Evolutionary conservation across 2,797 vertebrate species (phyloP).

Genomic region (Artibeus lituratus): DNA sequence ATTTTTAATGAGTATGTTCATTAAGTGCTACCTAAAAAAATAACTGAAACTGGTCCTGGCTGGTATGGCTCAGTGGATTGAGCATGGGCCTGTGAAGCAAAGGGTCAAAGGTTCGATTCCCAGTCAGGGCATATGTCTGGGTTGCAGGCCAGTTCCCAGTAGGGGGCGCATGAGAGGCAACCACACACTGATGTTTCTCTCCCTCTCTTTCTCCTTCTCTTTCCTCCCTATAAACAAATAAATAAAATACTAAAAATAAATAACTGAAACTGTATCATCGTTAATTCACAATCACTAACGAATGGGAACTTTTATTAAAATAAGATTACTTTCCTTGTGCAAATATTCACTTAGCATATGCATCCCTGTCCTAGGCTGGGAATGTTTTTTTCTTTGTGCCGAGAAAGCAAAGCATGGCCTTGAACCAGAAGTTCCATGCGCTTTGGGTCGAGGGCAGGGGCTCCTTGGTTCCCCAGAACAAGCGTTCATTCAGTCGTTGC

Average conservation of each 20-base stretch:
- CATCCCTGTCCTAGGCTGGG: neutral
- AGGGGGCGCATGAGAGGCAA: too few species aligned
- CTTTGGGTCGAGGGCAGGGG: neutral
- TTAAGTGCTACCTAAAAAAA: constrained; percentile 3
- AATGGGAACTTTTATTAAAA: neutral
- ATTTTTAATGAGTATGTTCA: neutral
- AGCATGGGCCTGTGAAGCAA: too few species aligned
- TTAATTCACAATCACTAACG: neutral
- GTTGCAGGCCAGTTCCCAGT: too few species aligned
- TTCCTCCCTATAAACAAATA: too few species aligned
- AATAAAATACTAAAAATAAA: neutral
- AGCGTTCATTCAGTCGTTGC: neutral
- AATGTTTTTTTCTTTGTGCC: neutral
- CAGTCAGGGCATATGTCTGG: too few species aligned
- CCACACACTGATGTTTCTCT: too few species aligned
- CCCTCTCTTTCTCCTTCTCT: too few species aligned
- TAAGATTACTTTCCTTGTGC: neutral
- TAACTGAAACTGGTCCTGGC: neutral
- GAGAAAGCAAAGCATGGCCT: neutral
- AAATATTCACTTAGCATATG: neutral
- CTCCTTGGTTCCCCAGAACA: neutral
- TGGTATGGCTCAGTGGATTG: too few species aligned
- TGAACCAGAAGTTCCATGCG: neutral
- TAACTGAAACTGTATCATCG: neutral
- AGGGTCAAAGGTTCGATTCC: too few species aligned